Conservation (phyloP, 2,888 invertebrate genomes). For the Dromius quadrimaculatus region DNA sequence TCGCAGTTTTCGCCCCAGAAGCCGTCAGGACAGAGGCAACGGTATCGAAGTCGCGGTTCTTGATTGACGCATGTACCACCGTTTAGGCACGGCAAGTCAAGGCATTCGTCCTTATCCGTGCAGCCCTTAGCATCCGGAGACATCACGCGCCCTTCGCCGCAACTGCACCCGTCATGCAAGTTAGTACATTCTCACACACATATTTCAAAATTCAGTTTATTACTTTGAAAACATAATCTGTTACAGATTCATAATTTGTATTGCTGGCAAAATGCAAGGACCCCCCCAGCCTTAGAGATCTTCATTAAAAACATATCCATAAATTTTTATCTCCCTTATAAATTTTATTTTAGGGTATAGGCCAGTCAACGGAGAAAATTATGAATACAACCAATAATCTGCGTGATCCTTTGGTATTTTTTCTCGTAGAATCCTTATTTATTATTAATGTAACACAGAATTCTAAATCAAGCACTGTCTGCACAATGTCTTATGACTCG, state of each 20-base stretch:
- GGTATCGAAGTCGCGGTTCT: conserved; percentile 86
- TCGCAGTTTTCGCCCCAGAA: conserved; percentile 97
- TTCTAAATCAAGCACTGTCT: too few relatives aligned
- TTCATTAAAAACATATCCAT: too few relatives aligned
- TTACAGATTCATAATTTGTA: conserved; percentile 27
- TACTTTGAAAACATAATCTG: conserved; percentile 34
- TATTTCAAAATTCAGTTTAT: conserved; percentile 11
- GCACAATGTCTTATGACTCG: too few relatives aligned
- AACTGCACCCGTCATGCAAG: conserved; percentile 71
- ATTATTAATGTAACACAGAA: too few relatives aligned
- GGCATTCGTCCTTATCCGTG: conserved; percentile 95
- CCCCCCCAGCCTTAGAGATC: too few relatives aligned
- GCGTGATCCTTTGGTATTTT: too few relatives aligned
- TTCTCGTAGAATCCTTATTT: too few relatives aligned
- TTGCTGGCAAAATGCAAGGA: too few relatives aligned
- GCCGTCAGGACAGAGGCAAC: conserved; percentile 92
- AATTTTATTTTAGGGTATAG: too few relatives aligned
- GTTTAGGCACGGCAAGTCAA: conserved; percentile 93
- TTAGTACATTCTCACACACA: conserved; percentile 11
- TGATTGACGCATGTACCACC: conserved; percentile 94
- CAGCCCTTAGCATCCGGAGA: conserved; percentile 88
- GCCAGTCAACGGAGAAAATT: too few relatives aligned
- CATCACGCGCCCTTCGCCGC: conserved; percentile 92
- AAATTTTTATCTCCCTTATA: too few relatives aligned
- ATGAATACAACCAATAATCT: too few relatives aligned